A percentile compares a stretch with the other conserved stretches of the same genome.
phyloP scores from a whole-genome alignment of 2,888 invertebrate genomes.

The Polydrusus pterygomalis region DNA sequence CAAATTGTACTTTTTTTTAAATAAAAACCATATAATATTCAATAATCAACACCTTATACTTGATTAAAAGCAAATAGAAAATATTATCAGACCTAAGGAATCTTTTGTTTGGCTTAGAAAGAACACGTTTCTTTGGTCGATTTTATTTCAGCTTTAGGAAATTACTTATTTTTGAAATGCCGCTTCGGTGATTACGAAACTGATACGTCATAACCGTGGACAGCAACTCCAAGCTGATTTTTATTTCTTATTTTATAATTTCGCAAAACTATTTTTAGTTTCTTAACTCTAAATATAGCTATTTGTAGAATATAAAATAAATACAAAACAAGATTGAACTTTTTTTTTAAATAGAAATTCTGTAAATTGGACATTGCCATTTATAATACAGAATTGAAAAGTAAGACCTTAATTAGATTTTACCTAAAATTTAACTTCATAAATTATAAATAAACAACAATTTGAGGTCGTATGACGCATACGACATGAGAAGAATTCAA shows the following conservation, averaged over 20 bases:
- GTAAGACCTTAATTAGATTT: no score
- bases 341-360: no score
- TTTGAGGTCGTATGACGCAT: no score
- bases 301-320: no score
- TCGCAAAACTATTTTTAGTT: not conserved
- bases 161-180: constrained; percentile 22
- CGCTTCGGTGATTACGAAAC: not conserved
- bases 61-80: constrained; percentile 1
- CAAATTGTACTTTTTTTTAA: no score
- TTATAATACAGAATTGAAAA: no score
- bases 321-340: not conserved
- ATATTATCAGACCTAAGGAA: constrained; percentile 6
- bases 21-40: no score
- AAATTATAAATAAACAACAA: no score
- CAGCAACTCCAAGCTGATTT: constrained; percentile 12
- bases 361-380: no score
- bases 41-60: not conserved
- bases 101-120: constrained; percentile 2
- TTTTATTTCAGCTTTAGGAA: constrained; percentile 27
- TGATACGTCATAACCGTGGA: constrained; percentile 8
- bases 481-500: no score
- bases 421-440: no score
- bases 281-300: no score
- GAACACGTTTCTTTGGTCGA: constrained; percentile 15
- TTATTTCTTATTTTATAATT: constrained; percentile 2